A percentile compares a stretch with the other conserved stretches of the same genome.
phyloP scores from a whole-genome alignment of 2,888 invertebrate species.

The Chironomus tentans region DNA sequence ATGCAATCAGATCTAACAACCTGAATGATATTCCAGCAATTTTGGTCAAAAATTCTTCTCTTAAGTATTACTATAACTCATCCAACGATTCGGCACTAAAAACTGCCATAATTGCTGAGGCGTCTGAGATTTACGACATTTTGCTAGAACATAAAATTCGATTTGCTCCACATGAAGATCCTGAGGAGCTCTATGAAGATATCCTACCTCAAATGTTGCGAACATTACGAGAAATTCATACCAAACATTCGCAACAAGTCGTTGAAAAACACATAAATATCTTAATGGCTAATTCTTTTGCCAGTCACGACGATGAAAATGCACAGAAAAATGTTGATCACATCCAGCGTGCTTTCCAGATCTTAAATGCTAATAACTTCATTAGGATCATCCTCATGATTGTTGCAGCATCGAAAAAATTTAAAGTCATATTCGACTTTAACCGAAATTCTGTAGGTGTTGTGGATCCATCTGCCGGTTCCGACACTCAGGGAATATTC shows the following conservation, averaged over 20 bases:
- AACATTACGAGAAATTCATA: background rate
- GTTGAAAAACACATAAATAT: background rate
- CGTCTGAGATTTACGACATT: background rate
- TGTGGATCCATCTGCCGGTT: background rate
- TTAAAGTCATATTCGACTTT: background rate
- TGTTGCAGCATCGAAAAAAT: background rate
- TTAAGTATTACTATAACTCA: background rate
- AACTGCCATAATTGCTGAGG: background rate
- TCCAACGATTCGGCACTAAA: background rate
- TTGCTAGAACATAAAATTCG: background rate
- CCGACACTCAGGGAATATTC: background rate
- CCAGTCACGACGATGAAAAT: background rate
- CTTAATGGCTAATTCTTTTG: background rate
- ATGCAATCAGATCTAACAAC: background rate
- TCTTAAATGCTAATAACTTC: background rate
- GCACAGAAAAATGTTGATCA: background rate
- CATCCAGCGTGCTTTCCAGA: background rate
- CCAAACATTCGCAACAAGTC: background rate
- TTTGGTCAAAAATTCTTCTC: background rate
- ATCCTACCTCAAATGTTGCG: background rate
- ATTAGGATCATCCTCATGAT: background rate
- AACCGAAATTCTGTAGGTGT: background rate
- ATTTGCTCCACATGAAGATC: background rate
- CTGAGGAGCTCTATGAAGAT: background rate
- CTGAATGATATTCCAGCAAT: background rate